These are phyloP conservation scores for Schizothorax lantsangensis DNA, from an alignment of 2,797 vertebrate species.

Conservation along the genomic window DNA sequence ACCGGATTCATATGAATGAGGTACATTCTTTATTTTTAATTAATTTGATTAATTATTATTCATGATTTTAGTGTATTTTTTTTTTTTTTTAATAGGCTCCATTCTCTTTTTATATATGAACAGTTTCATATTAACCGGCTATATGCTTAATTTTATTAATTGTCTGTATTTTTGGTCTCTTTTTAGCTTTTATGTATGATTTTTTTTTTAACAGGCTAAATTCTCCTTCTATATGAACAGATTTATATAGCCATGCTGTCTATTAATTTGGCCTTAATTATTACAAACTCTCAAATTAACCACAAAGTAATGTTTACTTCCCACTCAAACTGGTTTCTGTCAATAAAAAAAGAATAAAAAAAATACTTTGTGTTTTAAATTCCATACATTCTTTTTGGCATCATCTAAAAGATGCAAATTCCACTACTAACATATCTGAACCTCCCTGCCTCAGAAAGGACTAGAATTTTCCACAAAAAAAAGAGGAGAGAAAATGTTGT, in stretches of 20 bases:
- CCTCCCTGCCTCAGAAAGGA: background rate
- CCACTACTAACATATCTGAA: slow-evolving; percentile 20
- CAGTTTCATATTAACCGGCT: too few species aligned
- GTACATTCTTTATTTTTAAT: background rate
- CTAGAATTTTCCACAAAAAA: slow-evolving; percentile 3
- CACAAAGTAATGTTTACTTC: background rate
- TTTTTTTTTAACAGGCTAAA: background rate
- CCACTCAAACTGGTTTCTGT: background rate
- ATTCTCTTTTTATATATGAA: too few species aligned
- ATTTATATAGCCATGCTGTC: background rate
- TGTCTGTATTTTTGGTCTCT: too few species aligned
- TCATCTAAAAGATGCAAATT: slow-evolving; percentile 42
- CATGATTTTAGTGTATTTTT: background rate
- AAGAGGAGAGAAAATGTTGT: background rate
- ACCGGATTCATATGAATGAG: too few species aligned
- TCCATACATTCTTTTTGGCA: slow-evolving; percentile 18
- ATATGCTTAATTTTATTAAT: too few species aligned
- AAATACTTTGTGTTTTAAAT: background rate
- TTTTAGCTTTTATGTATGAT: too few species aligned
- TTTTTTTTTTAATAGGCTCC: too few species aligned
- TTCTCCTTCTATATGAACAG: background rate
- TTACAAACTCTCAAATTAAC: background rate
- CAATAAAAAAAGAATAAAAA: background rate
- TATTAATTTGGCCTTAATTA: background rate
- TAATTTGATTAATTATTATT: background rate